phyloP scores from a whole-genome alignment of 1,140 invertebrate genomes.

The Drosophila oshimai region DNA sequence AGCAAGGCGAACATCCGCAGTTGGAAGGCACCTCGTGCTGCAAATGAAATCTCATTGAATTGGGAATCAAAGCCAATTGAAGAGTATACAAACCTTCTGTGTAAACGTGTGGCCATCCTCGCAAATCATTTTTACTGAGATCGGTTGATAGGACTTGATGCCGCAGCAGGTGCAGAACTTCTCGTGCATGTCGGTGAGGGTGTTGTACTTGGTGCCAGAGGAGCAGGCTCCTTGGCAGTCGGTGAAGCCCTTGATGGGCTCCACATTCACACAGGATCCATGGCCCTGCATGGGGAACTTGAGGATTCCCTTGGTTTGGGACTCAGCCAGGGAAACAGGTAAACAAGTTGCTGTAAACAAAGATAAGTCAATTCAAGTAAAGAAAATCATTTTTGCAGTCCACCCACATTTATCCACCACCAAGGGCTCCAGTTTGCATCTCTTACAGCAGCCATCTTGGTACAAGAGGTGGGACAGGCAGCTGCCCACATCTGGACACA shows the following conservation, averaged over 20 bases:
- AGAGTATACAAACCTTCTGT: slow-evolving; percentile 43
- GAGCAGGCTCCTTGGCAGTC: slow-evolving; percentile 87
- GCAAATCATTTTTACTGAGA: slow-evolving; percentile 72
- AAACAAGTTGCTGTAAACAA: slow-evolving; percentile 84
- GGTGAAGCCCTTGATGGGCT: slow-evolving; percentile 85
- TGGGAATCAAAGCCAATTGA: not conserved
- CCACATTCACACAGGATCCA: slow-evolving; percentile 86
- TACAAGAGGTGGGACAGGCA: slow-evolving; percentile 84
- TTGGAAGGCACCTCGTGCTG: slow-evolving; percentile 67
- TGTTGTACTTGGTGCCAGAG: slow-evolving; percentile 87
- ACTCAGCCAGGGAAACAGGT: slow-evolving; percentile 83
- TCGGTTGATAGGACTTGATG: slow-evolving; percentile 63
- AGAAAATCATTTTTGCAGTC: accelerated
- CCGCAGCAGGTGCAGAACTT: slow-evolving; percentile 79
- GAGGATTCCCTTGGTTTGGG: slow-evolving; percentile 85
- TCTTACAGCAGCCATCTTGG: slow-evolving; percentile 86
- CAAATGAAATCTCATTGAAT: not conserved
- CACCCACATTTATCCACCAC: slow-evolving; percentile 77
- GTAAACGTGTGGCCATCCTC: slow-evolving; percentile 61
- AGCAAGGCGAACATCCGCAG: slow-evolving; percentile 64
- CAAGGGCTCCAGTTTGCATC: slow-evolving; percentile 84
- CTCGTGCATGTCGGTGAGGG: slow-evolving; percentile 61
- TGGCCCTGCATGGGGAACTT: slow-evolving; percentile 81
- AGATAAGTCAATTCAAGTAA: not conserved
- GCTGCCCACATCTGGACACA: slow-evolving; percentile 86